These are phyloP conservation scores for Drosophila mimetica DNA, from an alignment of 2,888 invertebrate species.

Conservation along the genomic window DNA sequence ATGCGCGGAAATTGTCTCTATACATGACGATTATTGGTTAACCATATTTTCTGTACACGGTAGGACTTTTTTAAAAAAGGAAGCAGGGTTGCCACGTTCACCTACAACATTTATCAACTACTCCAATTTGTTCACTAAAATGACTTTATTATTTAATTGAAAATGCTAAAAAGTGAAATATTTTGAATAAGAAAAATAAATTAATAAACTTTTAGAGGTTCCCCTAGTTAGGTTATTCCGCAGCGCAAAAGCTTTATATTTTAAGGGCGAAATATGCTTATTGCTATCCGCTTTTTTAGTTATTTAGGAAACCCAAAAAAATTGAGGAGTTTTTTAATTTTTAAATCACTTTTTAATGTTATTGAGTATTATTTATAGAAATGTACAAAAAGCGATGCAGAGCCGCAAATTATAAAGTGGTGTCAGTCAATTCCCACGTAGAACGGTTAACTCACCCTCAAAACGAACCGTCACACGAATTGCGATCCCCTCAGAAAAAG, in stretches of 20 bases:
- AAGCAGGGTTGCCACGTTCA: slow-evolving; percentile 58
- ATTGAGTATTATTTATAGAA: slow-evolving; percentile 20
- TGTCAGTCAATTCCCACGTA: slow-evolving; percentile 13
- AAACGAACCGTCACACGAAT: slow-evolving; percentile 13
- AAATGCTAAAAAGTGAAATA: slow-evolving; percentile 20
- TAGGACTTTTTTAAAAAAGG: slow-evolving; percentile 48
- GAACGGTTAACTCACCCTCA: slow-evolving; percentile 13
- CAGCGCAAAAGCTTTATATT: slow-evolving; percentile 17
- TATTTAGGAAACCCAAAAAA: slow-evolving; percentile 1
- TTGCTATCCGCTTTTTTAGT: slow-evolving; percentile 18
- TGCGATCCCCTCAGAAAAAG: slow-evolving; percentile 15
- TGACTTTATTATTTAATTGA: not conserved
- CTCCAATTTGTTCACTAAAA: slow-evolving; percentile 2
- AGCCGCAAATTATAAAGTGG: slow-evolving; percentile 30
- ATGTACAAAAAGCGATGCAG: slow-evolving; percentile 28
- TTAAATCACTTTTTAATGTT: slow-evolving; percentile 6
- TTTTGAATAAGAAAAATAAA: slow-evolving; percentile 19
- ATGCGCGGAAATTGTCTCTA: slow-evolving; percentile 75
- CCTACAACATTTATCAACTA: slow-evolving; percentile 15
- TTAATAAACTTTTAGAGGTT: slow-evolving; percentile 1
- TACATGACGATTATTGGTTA: slow-evolving; percentile 75
- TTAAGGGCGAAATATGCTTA: slow-evolving; percentile 5
- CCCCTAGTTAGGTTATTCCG: slow-evolving; percentile 4
- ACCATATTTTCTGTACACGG: slow-evolving; percentile 71
- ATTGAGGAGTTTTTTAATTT: slow-evolving; percentile 10